Conservation (phyloP, 2,797 vertebrate genomes). For the Phaenicophaeus curvirostris region DNA sequence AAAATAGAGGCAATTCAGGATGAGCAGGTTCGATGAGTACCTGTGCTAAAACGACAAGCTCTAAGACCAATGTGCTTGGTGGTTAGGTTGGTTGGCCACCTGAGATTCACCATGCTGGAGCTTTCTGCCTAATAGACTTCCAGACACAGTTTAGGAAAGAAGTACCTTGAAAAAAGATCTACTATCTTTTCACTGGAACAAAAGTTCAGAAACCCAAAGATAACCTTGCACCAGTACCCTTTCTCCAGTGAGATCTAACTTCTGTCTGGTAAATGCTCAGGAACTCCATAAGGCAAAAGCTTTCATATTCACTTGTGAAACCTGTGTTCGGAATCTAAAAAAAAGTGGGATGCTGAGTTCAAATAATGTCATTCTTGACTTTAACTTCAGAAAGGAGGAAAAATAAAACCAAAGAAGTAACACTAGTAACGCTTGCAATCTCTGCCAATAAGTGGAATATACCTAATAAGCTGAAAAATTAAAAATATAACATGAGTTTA, state of each 20-base stretch:
- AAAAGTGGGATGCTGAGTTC: not conserved
- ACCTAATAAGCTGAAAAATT: not conserved
- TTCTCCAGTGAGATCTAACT: not conserved
- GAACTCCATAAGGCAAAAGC: not conserved
- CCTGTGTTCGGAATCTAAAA: not conserved
- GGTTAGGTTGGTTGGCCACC: not conserved
- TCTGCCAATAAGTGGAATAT: not conserved
- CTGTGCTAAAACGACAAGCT: not conserved
- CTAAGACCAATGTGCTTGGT: not conserved
- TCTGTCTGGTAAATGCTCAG: not conserved
- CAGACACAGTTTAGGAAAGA: not conserved
- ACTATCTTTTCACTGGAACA: not conserved
- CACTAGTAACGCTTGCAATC: not conserved
- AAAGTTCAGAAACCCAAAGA: not conserved
- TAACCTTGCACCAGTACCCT: not conserved
- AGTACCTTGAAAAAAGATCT: not conserved
- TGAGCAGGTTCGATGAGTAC: not conserved
- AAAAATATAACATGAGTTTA: not conserved
- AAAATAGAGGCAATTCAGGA: not conserved
- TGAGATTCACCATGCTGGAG: not conserved
- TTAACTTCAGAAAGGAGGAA: not conserved
- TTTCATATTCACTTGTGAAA: not conserved
- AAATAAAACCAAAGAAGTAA: not conserved
- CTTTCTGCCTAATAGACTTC: not conserved
- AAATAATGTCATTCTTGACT: not conserved